phyloP scores from a whole-genome alignment of 2,797 vertebrate species.

The Adelosebastes latens region DNA sequence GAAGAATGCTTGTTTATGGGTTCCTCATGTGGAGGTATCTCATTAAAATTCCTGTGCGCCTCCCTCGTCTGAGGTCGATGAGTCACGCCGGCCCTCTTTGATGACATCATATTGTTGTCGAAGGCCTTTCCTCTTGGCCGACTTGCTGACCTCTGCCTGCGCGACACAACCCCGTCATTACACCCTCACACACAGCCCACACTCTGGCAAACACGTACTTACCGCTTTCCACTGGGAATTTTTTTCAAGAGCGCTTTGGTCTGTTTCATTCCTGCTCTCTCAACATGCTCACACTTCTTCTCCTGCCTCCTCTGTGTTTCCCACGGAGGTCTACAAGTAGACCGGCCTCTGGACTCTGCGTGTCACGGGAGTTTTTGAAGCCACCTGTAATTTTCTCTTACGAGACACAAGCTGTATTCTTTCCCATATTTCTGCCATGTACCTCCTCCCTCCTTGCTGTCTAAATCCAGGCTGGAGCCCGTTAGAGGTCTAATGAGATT shows the following conservation, averaged over 20 bases:
- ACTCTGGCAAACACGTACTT: constrained; percentile 69
- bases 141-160: constrained; percentile 77
- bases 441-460: constrained; percentile 41
- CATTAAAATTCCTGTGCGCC: constrained; percentile 76
- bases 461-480: constrained; percentile 66
- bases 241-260: constrained; percentile 53
- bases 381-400: constrained; percentile 61
- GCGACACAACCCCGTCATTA: constrained; percentile 80
- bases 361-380: constrained; percentile 30
- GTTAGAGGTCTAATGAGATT: constrained; percentile 75
- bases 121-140: constrained; percentile 62
- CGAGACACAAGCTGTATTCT: constrained; percentile 37
- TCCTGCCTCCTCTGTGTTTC: constrained; percentile 63
- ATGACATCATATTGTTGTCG: constrained; percentile 83
- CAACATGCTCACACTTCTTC: constrained; percentile 44
- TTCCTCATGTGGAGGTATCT: constrained; percentile 63
- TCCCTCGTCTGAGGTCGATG: constrained; percentile 73
- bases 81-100: constrained; percentile 80
- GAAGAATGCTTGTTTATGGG: constrained; percentile 68
- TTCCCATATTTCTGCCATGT: constrained; percentile 35
- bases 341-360: constrained; percentile 41
- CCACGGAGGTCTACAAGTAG: constrained; percentile 44
- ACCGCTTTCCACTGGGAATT: constrained; percentile 64
- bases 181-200: constrained; percentile 68
- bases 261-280: constrained; percentile 47